Base-by-base conservation (phyloP, 2,888 invertebrate species). In the Serripes groenlandicus region DNA sequence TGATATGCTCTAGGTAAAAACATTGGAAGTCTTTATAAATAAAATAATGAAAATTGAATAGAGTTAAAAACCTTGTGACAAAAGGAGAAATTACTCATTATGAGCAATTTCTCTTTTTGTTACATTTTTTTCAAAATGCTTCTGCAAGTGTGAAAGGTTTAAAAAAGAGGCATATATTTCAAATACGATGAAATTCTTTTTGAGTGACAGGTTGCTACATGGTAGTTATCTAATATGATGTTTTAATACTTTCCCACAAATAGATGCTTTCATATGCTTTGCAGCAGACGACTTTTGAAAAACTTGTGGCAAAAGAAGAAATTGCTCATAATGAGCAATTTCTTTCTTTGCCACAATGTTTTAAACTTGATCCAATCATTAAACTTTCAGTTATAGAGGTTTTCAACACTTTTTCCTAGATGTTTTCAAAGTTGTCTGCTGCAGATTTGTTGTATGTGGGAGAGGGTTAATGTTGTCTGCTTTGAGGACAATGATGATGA, bases 41-140 rank as follows among this genome's bases (percentile, higher is more conserved):
- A n/a, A n/a, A n/a, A n/a, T n/a, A n/a, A n/a, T n/a, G n/a, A n/a
- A n/a, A n/a, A n/a, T n/a, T n/a, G n/a, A n/a, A 60, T 30, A 30
- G 60, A 3, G 2, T 62, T 21, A 34, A 34, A 62, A 62, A 62
- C 34, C 30, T 62, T 62, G 32, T 62, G 62, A n/a, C 15, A 62
- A 62, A 32, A 11, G 62, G 30, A 62, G 32, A 62, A 62, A 30
- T 32, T 62, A 34, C 32, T 62, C 21, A 7, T 62, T 7, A 28
- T 7, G 21, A 62, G 34, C 34, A 62, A 28, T 60, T 60, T 60
- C 60, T 49, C 49, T 21, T 49, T 49, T 49, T 49, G 18, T 21
- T 3, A 49, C 42, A 42, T 7, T 42, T 7, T 42, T 42, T 42
- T 42, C 42, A 11, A 42, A 7, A 7, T n/a, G n/a, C n/a, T n/a